phyloP scores from a whole-genome alignment of 1,140 invertebrate species.

The Platyura marginata region DNA sequence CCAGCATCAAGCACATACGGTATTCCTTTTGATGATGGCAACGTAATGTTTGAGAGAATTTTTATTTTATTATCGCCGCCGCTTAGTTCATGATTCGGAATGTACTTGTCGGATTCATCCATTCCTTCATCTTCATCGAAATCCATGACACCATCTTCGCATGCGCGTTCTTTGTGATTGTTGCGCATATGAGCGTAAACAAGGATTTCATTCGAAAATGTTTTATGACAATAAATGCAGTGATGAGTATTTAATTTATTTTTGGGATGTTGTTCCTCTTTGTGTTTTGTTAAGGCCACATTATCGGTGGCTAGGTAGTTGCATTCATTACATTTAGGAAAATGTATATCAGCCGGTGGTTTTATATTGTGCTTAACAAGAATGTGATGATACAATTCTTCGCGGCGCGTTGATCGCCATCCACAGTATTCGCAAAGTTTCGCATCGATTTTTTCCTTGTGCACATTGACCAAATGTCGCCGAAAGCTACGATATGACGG shows the following conservation, averaged over 20 bases:
- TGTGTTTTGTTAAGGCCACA: constrained; percentile 33
- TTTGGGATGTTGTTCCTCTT: constrained; percentile 22
- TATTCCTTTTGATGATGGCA: constrained; percentile 6
- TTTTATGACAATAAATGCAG: constrained; percentile 47
- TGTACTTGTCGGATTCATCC: constrained; percentile 21
- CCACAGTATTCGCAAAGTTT: constrained; percentile 72
- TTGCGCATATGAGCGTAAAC: constrained; percentile 45
- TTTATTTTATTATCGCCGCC: constrained; percentile 24
- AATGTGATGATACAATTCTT: constrained; percentile 59
- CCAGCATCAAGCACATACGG: no score
- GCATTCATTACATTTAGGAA: constrained; percentile 57
- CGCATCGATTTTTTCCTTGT: constrained; percentile 59
- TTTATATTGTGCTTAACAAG: constrained; percentile 60
- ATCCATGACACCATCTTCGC: constrained; percentile 39
- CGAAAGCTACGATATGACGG: constrained; percentile 57
- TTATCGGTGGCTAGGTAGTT: constrained; percentile 47
- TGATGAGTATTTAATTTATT: constrained; percentile 27
- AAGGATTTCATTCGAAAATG: constrained; percentile 39
- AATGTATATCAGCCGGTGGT: constrained; percentile 47
- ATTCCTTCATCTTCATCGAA: constrained; percentile 36
- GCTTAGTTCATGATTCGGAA: constrained; percentile 15
- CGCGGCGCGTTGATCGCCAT: constrained; percentile 50
- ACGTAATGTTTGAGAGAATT: constrained; percentile 27
- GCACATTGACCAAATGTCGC: constrained; percentile 61
- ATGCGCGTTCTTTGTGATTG: constrained; percentile 36